A percentile compares a stretch with the other conserved stretches of the same genome.
Evolutionary conservation across 2,888 invertebrate species (phyloP).

Genomic region (Tetramorium bicarinatum): DNA sequence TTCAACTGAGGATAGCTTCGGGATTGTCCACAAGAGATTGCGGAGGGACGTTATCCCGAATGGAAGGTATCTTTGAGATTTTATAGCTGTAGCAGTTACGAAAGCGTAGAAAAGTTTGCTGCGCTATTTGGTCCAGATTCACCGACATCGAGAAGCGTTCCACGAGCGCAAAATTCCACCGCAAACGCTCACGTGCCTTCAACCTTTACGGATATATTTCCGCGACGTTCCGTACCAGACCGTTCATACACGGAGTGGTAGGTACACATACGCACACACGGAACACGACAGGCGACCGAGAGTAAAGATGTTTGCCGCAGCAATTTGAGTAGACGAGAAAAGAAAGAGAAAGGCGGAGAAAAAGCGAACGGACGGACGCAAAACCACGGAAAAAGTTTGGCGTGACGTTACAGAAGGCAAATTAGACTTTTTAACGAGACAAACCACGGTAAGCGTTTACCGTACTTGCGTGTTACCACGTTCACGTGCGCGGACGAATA

Average conservation of each 20-base stretch:
- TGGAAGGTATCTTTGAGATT: constrained; percentile 33
- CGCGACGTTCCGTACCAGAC: constrained; percentile 6
- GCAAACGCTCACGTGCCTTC: constrained; percentile 43
- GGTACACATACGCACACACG: not conserved
- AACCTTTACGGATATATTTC: constrained; percentile 48
- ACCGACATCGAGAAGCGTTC: constrained; percentile 30
- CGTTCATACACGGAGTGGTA: not conserved
- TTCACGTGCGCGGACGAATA: not conserved
- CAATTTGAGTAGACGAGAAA: constrained; percentile 12
- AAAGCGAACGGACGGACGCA: not conserved
- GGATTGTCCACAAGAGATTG: constrained; percentile 36
- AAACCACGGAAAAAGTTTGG: constrained; percentile 16
- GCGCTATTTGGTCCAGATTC: constrained; percentile 38
- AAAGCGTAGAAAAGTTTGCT: constrained; percentile 44
- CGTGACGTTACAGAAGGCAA: constrained; percentile 4
- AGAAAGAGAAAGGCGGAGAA: not conserved
- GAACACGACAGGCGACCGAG: not conserved
- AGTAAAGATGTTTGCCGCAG: constrained; percentile 21
- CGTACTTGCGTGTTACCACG: not conserved
- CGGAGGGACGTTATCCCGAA: constrained; percentile 18
- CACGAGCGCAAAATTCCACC: constrained; percentile 44
- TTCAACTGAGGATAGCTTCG: not conserved
- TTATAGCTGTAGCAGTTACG: constrained; percentile 31
- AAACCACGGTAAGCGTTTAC: not conserved
- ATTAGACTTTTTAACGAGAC: constrained; percentile 35